Evolutionary conservation across 1,140 invertebrate genomes (phyloP), one percentile per base, ranked within the genome.

Genomic region (Hyles euphorbiae): DNA sequence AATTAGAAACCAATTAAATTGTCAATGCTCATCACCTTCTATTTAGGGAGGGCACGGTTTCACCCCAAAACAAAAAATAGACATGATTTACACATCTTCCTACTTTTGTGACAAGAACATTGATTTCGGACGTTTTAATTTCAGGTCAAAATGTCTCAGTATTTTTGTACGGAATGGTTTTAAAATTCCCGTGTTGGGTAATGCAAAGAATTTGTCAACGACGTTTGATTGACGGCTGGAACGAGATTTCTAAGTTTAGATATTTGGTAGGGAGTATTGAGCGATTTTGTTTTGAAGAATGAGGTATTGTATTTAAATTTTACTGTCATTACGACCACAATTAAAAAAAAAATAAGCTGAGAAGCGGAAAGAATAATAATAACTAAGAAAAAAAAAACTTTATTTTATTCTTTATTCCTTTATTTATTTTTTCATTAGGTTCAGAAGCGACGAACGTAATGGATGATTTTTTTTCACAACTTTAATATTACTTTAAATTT

Each of bases 1-100:
- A 52, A 34, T 52, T 34, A 52, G 50, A 52, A 52, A 52, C 50
- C 50, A 52, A 52, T 52, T 52, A 52, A 52, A 52, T 33, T 34
- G 50, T 52, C 50, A 52, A 52, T 52, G n/a, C 22, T 52, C 50
- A 52, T 52, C 50, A 52, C 33, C 11, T 34, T 40, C 36, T 34
- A 52, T 34, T 33, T 34, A 34, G 12, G 10, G 12, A 33, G 6
- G 12, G 34, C 7, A n/a, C 12, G 8, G 3, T 34, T 34, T 52
- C 50, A 52, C 50, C 50, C 50, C 50, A 34, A 52, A 34, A 5
- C 10, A n/a, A 52, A 52, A 52, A 34, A 52, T n/a, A 52, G 9
- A 52, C 50, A 52, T 52, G 33, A 52, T 52, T 52, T 52, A 34
- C 22, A 34, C 33, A 10, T 34, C 34, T 32, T 22, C 22, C 34